A percentile compares a stretch with the other conserved stretches of the same genome.
These are phyloP conservation scores for Drosophila borborema DNA, from an alignment of 2,888 invertebrate species.

Conservation along the genomic window DNA sequence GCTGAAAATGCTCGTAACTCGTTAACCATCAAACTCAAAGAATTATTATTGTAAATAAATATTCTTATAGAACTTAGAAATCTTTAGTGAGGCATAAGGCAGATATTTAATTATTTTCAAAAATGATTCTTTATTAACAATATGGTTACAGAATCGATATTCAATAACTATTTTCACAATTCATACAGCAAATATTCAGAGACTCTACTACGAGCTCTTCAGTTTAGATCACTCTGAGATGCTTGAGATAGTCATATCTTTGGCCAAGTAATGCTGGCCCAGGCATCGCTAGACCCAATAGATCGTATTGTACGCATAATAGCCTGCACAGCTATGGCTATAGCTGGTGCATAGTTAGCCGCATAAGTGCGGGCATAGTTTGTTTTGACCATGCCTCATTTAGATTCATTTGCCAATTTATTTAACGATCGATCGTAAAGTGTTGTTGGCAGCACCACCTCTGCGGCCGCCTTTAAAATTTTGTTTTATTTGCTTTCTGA, in stretches of 20 bases:
- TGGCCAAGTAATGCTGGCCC: too few relatives aligned
- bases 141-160: too few relatives aligned
- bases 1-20: too few relatives aligned
- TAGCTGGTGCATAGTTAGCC: slow-evolving; percentile 18
- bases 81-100: too few relatives aligned
- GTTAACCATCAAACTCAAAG: too few relatives aligned
- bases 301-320: slow-evolving; percentile 2
- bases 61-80: too few relatives aligned
- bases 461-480: slow-evolving; percentile 35
- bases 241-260: background rate
- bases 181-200: background rate
- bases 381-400: slow-evolving; percentile 78
- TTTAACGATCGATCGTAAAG: slow-evolving; percentile 84
- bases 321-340: slow-evolving; percentile 2
- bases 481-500: slow-evolving; percentile 43
- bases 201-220: background rate
- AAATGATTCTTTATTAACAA: background rate
- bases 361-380: slow-evolving; percentile 54
- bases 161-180: too few relatives aligned
- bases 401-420: slow-evolving; percentile 81
- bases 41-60: background rate
- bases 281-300: background rate
- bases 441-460: slow-evolving; percentile 66
- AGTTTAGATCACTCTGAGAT: background rate
- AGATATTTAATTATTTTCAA: too few relatives aligned